Percentiles rank a stretch among this genome's conserved stretches.
Conservation (phyloP, 2,888 invertebrate species). For the Melinopterus prodromus region DNA sequence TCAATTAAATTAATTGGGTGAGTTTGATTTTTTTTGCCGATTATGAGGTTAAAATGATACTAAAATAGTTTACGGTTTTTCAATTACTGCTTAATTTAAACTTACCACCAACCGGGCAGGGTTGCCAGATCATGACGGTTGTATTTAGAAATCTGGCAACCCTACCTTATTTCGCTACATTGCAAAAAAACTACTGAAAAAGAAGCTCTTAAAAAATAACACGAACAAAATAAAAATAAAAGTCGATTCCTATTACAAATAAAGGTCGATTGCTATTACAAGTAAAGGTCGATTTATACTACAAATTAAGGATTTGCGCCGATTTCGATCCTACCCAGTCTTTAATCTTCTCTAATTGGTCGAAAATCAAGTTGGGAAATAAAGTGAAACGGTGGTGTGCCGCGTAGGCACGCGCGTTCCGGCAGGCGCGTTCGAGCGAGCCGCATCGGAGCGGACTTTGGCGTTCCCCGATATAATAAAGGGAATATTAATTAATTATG, state of each 20-base stretch:
- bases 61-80: too few relatives aligned
- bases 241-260: not conserved
- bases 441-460: constrained; percentile 28
- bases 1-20: too few relatives aligned
- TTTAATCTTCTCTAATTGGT: not conserved
- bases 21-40: too few relatives aligned
- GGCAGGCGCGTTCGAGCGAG: constrained; percentile 7
- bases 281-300: not conserved
- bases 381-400: not conserved
- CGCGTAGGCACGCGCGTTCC: constrained; percentile 4
- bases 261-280: not conserved
- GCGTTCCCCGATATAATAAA: constrained; percentile 51
- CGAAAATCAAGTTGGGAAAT: not conserved
- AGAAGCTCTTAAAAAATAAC: too few relatives aligned
- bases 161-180: too few relatives aligned
- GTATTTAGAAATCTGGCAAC: too few relatives aligned
- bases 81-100: too few relatives aligned
- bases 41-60: too few relatives aligned
- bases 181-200: too few relatives aligned
- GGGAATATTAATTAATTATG: constrained; percentile 55
- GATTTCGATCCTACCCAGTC: too few relatives aligned
- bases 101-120: too few relatives aligned
- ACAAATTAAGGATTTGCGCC: not conserved
- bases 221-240: not conserved
- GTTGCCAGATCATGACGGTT: too few relatives aligned